These are phyloP conservation scores for Lepas anatifera DNA, from an alignment of 2,888 invertebrate species.

Conservation along the genomic window DNA sequence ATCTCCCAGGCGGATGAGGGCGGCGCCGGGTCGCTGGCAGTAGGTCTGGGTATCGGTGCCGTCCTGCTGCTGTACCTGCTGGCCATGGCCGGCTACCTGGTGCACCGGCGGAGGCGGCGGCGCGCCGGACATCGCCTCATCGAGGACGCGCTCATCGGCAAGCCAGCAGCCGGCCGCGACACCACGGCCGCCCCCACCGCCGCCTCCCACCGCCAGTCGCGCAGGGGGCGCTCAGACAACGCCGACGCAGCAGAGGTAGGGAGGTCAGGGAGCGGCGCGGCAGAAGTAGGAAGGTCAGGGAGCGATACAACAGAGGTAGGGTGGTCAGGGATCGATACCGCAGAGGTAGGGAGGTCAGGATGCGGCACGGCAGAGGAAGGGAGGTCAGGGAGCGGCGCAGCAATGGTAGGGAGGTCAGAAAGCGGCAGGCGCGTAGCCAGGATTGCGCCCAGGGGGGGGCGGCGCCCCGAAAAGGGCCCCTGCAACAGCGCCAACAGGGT, in stretches of 20 bases:
- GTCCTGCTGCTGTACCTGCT: conserved; percentile 20
- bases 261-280: neutral
- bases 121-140: conserved; percentile 6
- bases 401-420: too few species aligned
- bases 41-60: conserved; percentile 19
- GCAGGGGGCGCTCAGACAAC: neutral
- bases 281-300: too few species aligned
- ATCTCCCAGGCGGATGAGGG: neutral
- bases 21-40: conserved; percentile 13
- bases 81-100: conserved; percentile 19
- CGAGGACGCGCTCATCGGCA: conserved; percentile 11
- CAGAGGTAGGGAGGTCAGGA: too few species aligned
- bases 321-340: too few species aligned
- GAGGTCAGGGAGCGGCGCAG: too few species aligned
- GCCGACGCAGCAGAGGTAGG: too few species aligned
- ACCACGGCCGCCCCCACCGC: neutral
- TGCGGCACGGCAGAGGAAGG: too few species aligned
- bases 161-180: neutral
- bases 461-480: too few species aligned
- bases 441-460: too few species aligned
- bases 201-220: neutral
- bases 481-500: too few species aligned
- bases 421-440: too few species aligned
- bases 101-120: neutral
- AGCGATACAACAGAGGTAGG: too few species aligned